Conservation (phyloP, 2,113 vertebrate species). For the Conger conger region DNA sequence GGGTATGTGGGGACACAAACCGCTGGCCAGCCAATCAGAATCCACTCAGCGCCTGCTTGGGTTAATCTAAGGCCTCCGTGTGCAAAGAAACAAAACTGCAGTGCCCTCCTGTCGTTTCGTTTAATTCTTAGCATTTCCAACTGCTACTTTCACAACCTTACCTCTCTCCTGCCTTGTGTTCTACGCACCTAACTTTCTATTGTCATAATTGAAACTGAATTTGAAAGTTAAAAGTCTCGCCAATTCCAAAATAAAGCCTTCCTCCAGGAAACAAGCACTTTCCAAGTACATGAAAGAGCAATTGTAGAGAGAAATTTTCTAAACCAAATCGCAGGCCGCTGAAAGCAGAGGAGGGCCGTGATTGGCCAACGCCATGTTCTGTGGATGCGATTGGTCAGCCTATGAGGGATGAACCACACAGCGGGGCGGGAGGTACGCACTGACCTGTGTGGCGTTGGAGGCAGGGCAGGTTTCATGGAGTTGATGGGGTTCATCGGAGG, state of each 20-base stretch:
- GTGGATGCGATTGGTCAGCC: not conserved
- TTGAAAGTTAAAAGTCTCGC: not conserved
- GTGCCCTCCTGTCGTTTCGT: not conserved
- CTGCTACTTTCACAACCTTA: not conserved
- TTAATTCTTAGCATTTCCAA: not conserved
- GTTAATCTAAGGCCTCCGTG: not conserved
- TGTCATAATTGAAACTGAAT: not conserved
- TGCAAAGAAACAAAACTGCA: not conserved
- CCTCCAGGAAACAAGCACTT: not conserved
- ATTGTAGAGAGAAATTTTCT: not conserved
- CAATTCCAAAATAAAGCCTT: not conserved
- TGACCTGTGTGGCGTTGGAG: conserved; percentile 83
- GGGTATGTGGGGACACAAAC: not conserved
- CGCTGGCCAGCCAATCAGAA: not conserved
- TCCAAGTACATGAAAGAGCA: not conserved
- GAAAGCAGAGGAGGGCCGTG: not conserved
- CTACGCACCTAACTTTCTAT: not conserved
- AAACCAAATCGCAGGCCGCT: not conserved
- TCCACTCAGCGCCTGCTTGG: not conserved
- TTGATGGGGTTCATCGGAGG: conserved; percentile 86
- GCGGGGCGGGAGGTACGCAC: conserved; percentile 28
- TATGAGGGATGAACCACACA: not conserved
- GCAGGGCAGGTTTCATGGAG: conserved; percentile 88
- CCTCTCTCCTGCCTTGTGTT: not conserved
- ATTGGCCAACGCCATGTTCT: not conserved